Base-by-base conservation (phyloP, 2,113 vertebrate species). In the Oryzias curvinotus region DNA sequence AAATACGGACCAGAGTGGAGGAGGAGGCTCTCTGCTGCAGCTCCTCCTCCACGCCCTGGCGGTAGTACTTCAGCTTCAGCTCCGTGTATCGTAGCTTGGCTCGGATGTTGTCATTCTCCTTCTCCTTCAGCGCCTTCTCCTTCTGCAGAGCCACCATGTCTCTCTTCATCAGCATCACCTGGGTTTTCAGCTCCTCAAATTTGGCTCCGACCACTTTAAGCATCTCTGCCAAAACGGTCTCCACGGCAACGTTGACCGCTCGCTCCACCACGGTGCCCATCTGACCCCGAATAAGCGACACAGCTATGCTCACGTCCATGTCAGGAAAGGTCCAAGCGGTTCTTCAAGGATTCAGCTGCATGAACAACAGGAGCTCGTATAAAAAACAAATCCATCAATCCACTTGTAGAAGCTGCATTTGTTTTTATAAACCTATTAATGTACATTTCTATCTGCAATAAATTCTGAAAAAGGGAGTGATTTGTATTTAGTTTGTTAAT, bases 201-300 rank as follows among this genome's bases (percentile, higher is more conserved):
- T 91, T 92, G 2, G 90, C 82, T 15, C 91, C 89, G 0, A 93
- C 90, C 46, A 93, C 89, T 44, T 85, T 90, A 14, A 92, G 87
- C 91, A 92, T 92, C 81, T 93, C 92, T 0, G 88, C 89, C 77
- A 93, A 60, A 26, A 93, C 92, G 0, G 86, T 93, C 80, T 93
- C 92, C 61, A 93, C 92, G 0, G 92, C 92, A 0, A 70, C 85
- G 47, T 90, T 92, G 52, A 93, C 92, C 0, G 92, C 92, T 41
- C 87, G 88, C 80, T 93, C 91, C 1, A 93, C 89, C 50, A 92
- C 91, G 0, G 86, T 57, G 1, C 91, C 91, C 90, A 93, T 90
- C 82, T 93, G 91, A 8, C 91, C 92, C 12, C 90, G 85, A 41
- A 93, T 91, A 19, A 93, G 85, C 0, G 91, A 91, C 26, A 92